These are phyloP conservation scores for Sebastes cheni DNA, from an alignment of 2,797 vertebrate species.

Conservation along the genomic window DNA sequence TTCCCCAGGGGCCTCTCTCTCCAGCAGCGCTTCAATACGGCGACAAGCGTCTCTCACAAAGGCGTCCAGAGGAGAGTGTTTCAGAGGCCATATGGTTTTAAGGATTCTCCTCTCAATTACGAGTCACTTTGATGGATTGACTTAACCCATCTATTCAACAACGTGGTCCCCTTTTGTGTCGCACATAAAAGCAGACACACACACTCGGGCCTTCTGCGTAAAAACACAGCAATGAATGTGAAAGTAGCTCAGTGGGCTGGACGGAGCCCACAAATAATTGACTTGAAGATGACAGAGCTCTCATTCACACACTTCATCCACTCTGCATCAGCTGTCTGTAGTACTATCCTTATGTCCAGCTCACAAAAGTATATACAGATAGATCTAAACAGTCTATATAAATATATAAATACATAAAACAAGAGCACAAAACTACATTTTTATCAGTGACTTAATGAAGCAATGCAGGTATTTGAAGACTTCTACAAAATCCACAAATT, in stretches of 20 bases:
- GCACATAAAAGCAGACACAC: conserved; percentile 84
- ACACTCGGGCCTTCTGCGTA: conserved; percentile 81
- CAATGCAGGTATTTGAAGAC: neutral
- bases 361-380: too few species aligned
- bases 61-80: conserved; percentile 81
- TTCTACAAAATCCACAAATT: neutral
- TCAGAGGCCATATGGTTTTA: conserved; percentile 95
- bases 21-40: conserved; percentile 89
- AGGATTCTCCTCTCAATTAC: conserved; percentile 93
- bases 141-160: conserved; percentile 86
- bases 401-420: neutral
- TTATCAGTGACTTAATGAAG: neutral
- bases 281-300: conserved; percentile 72
- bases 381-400: neutral
- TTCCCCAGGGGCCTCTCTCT: conserved; percentile 86
- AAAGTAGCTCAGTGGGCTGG: conserved; percentile 81
- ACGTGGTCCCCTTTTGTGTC: conserved; percentile 82
- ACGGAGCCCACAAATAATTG: conserved; percentile 74
- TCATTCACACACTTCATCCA: neutral
- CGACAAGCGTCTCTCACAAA: conserved; percentile 87
- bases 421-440: conserved; percentile 80
- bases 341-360: too few species aligned
- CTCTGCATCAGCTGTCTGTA: neutral
- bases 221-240: conserved; percentile 92
- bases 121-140: conserved; percentile 97